Evolutionary conservation across 2,888 invertebrate species (phyloP).

Genomic region (Aporophyla nigra): DNA sequence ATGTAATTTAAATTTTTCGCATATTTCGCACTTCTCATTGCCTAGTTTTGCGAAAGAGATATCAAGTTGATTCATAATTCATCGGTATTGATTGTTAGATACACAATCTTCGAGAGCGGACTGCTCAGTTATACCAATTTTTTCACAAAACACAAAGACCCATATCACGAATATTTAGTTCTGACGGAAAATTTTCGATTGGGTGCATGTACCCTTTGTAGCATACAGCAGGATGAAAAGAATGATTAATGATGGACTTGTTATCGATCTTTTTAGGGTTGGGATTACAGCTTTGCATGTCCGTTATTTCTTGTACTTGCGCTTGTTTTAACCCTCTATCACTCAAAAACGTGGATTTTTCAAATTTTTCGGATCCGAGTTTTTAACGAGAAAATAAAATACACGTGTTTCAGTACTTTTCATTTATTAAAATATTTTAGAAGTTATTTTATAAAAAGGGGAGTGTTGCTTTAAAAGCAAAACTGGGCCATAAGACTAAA

Average conservation of each 20-base stretch:
- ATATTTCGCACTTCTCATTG: conserved; percentile 50
- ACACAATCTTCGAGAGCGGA: conserved; percentile 24
- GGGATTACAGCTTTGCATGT: conserved; percentile 31
- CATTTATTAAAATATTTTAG: no score
- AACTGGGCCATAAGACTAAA: no score
- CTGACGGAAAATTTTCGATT: conserved; percentile 54
- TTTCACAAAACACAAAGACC: conserved; percentile 25
- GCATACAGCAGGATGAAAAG: conserved; percentile 53
- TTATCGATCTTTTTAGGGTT: conserved; percentile 45
- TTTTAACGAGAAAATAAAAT: no score
- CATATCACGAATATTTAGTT: conserved; percentile 50
- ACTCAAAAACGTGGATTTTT: no score
- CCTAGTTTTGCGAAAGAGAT: conserved; percentile 50
- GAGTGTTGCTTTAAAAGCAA: no score
- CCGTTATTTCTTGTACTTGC: conserved; percentile 28
- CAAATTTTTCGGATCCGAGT: no score
- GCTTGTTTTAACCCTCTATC: neutral
- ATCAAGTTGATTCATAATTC: conserved; percentile 39
- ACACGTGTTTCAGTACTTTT: no score
- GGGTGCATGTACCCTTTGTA: conserved; percentile 63
- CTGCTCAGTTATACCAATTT: conserved; percentile 22
- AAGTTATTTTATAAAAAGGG: no score
- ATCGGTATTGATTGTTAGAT: conserved; percentile 41
- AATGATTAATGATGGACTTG: conserved; percentile 43
- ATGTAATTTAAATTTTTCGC: conserved; percentile 41